Evolutionary conservation across 2,113 vertebrate species (phyloP), one percentile per base, ranked within the genome.

Genomic region (Phylloscopus trochiloides): DNA sequence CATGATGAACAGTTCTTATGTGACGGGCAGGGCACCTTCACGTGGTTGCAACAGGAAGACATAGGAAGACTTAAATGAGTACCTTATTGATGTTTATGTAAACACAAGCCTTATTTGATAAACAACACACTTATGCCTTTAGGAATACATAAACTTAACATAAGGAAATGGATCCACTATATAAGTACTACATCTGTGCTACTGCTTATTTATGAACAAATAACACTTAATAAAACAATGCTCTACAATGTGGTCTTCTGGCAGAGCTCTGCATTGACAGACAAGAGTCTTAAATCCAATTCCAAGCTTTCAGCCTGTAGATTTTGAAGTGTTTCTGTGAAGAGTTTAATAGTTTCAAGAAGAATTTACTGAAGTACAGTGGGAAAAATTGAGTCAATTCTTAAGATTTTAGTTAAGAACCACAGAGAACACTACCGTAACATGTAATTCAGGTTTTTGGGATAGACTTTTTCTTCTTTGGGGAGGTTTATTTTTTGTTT

Each of bases 81-180:
- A 97, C 96, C 95, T 95, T 89, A 57, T 57, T 84, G 77, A 92
- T 97, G 94, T 97, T 97, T 97, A 97, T 57, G 90, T 78, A 97
- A 98, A 96, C 92, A 96, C 70, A 94, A 84, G 67, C 65, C 42
- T 62, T 96, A 92, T 84, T 96, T 97, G 58, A 82, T 97, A 96
- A 98, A 97, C 87, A 98, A 96, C 97, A 97, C 96, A 95, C 95
- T 97, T 97, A 94, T 95, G 92, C 95, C 94, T 97, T 96, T 93
- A 97, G 96, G 93, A 97, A 98, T 66, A 97, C 58, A 77, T 28
- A 94, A 92, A 97, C 79, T 96, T 96, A 97, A 92, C 97, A 96
- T 96, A 98, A 90, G 97, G 97, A 97, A 97, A 93, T 87, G n/a
- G 76, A 97, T 91, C 94, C 66, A 93, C 82, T 91, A 87, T 90